These are phyloP conservation scores for Tenthredo notha DNA, from an alignment of 2,888 invertebrate species.

Conservation along the genomic window DNA sequence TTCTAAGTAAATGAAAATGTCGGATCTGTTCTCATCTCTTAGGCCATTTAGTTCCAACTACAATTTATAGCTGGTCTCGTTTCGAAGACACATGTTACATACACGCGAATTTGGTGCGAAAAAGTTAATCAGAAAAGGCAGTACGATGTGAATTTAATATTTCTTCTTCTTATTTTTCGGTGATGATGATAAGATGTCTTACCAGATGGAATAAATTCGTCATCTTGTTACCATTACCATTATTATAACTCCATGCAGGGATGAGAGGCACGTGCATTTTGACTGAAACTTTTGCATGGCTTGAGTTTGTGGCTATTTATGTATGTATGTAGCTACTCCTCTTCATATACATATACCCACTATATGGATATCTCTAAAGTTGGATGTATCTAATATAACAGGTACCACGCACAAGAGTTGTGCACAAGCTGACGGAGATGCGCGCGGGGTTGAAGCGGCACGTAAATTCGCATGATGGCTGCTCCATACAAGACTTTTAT, in stretches of 20 bases:
- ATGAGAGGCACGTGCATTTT: neutral
- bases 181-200: neutral
- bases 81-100: neutral
- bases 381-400: slow-evolving; percentile 38
- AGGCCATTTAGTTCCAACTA: neutral
- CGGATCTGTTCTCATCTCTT: neutral
- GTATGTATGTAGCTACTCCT: neutral
- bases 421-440: slow-evolving; percentile 39
- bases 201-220: neutral
- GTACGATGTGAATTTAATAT: neutral
- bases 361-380: neutral
- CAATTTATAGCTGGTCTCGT: neutral
- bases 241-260: neutral
- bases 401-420: slow-evolving; percentile 21
- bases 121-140: neutral
- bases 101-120: neutral
- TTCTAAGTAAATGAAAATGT: slow-evolving; percentile 38
- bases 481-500: slow-evolving; percentile 72
- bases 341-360: neutral
- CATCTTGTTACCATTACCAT: no score
- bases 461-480: slow-evolving; percentile 71
- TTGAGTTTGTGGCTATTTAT: neutral
- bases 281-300: neutral
- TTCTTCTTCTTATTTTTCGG: neutral
- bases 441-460: slow-evolving; percentile 57